phyloP scores from a whole-genome alignment of 2,113 vertebrate species.

The Orientallactaga bullata region DNA sequence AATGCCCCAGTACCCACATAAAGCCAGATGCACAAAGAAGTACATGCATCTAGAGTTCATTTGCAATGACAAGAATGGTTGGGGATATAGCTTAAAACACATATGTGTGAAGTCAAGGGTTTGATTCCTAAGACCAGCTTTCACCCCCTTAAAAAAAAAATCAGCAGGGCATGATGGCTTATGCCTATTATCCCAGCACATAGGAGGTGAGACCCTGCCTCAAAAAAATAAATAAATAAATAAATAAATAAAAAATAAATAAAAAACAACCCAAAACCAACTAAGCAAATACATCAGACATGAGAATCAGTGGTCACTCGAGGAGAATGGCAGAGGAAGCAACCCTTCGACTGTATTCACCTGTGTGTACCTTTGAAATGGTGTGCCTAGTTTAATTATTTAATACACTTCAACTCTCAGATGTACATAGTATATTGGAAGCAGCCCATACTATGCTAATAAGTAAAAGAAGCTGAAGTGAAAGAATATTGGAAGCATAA shows the following conservation, averaged over 20 bases:
- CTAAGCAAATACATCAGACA: not conserved
- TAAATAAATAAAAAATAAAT: too few relatives aligned
- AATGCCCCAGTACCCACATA: too few relatives aligned
- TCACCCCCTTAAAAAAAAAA: not conserved
- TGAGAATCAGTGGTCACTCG: not conserved
- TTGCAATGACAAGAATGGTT: too few relatives aligned
- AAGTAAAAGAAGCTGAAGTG: not conserved
- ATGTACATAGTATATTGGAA: not conserved
- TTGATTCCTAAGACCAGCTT: not conserved
- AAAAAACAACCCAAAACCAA: too few relatives aligned
- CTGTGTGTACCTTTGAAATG: not conserved
- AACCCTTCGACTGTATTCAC: not conserved
- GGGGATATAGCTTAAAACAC: not conserved
- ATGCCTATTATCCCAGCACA: too few relatives aligned
- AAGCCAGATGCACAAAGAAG: too few relatives aligned
- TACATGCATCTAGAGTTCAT: too few relatives aligned
- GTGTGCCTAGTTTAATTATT: not conserved
- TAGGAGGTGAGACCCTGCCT: not conserved
- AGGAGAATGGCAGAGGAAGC: not conserved
- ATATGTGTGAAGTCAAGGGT: not conserved
- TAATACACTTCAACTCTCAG: not conserved
- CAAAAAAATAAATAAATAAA: too few relatives aligned
- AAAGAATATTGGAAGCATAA: not conserved
- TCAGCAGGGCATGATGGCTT: too few relatives aligned
- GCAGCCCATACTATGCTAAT: not conserved